Evolutionary conservation across 2,888 invertebrate genomes (phyloP), one percentile per base, ranked within the genome.

Genomic region (Heterodera filipjevi): DNA sequence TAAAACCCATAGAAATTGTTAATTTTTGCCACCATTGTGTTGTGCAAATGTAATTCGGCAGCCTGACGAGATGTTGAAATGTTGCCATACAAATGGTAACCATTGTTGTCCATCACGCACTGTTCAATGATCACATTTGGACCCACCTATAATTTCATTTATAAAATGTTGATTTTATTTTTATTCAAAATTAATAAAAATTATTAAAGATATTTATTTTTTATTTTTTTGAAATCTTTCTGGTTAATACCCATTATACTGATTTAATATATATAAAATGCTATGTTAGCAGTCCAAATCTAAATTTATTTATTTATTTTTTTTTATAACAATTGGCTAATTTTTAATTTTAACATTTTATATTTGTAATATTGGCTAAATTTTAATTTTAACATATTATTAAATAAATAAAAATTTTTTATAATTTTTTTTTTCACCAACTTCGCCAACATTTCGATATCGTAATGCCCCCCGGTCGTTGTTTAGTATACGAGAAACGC

Each of bases 71-170:
- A 94, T 3, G 96, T 93, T 0, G 96, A 95, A 87, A 98, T 95
- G 90, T 99, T 99, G 0, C 95, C 96, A 87, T 95, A 96, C 39
- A 98, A 91, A 86, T 94, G 93, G 19, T 93, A 92, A 78, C 99
- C 96, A 90, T 98, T 98, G 78, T 93, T 90, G 66, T 92, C 92
- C 82, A 99, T 93, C 87, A 94, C 94, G 90, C 95, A 96, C 83
- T 83, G 82, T 53, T 85, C 85, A 66, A 85, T 72, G 46, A 82
- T 79, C 16, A 85, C 68, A 66, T 81, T 81, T 8, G 85, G 85
- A 1, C 86, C 82, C 70, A 84, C 79, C 68, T 33, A 35, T 33
- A 35, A 32, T 6, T 53, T 53, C 1, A 19, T n/a, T n/a, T n/a
- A n/a, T n/a, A n/a, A n/a, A n/a, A n/a, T n/a, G n/a, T n/a, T n/a